Base-by-base conservation (phyloP, 2,888 invertebrate species). In the Drosophila neutralis region DNA sequence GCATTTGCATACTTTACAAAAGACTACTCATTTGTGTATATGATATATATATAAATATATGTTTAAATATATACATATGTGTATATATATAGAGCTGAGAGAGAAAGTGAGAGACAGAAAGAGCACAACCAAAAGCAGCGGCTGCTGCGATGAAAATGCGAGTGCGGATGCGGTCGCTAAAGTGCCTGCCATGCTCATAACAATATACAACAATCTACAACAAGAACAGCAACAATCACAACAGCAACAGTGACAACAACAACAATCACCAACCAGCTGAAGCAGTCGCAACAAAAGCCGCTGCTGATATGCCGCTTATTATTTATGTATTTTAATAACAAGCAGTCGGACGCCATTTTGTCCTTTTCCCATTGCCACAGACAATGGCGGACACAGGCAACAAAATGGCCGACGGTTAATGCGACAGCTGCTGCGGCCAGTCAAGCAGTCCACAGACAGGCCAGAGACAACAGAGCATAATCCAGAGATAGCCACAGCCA, bases 271-370 rank as follows among this genome's bases (percentile, higher is more conserved):
- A 64, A 75, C 66, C 64, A 77, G 64, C 69, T 57, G 71, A 62
- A 67, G 77, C 73, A 73, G 73, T 33, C 54, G 36, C 74, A 88
- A 79, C 89, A 90, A 87, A 89, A 87, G 90, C 90, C 87, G 91
- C 88, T 77, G 87, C 90, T 87, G 87, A 90, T 90, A 90, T 90
- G 77, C 89, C 90, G 90, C 90, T 87, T 87, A 87, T 87, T 90
- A 87, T 87, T 87, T 87, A 87, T 87, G 87, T 89, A 90, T 87
- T 87, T 87, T 87, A 87, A 87, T 87, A 87, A 87, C 90, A 90
- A 84, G 77, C 89, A 77, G 87, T 68, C 83, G 73, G 73, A 74
- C 74, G 71, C 70, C 80, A 57, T 57, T 57, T 42, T 57, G 40
- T 21, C 42, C 57, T 67, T 60, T 66, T 67, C 56, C 83, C 65